phyloP scores from a whole-genome alignment of 2,113 vertebrate species.

The Aix galericulata region DNA sequence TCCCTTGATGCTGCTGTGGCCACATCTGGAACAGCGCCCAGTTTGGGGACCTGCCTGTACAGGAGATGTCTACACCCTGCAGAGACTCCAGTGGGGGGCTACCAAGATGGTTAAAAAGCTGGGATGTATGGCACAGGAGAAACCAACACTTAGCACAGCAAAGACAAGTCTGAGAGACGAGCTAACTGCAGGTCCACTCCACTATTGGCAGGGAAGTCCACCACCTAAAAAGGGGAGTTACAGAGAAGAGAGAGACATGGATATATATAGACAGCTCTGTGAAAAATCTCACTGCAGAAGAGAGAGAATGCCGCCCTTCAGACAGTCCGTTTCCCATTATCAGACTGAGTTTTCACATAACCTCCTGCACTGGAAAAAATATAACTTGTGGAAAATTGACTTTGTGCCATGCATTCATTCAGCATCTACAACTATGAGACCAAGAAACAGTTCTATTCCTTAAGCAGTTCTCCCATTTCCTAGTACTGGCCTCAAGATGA shows the following conservation, averaged over 20 bases:
- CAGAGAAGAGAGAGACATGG: background rate
- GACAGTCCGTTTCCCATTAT: background rate
- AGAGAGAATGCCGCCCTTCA: background rate
- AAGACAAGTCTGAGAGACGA: background rate
- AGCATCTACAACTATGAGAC: background rate
- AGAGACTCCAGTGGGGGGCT: too few species aligned
- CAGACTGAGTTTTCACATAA: background rate
- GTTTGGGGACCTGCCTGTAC: background rate
- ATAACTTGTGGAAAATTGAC: background rate
- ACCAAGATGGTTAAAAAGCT: background rate
- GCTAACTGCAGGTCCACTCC: background rate
- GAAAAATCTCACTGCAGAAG: background rate
- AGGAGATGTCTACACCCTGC: background rate
- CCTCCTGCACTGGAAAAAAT: background rate
- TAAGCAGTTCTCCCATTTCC: background rate
- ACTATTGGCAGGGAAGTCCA: background rate
- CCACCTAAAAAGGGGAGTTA: background rate
- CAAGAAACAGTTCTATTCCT: background rate
- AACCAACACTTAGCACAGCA: background rate
- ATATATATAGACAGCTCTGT: background rate
- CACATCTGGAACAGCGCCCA: background rate
- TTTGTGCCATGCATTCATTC: background rate
- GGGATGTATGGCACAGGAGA: background rate
- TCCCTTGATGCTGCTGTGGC: background rate
- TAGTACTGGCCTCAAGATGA: background rate